These are phyloP conservation scores for Bettongia penicillata DNA, from an alignment of 2,113 vertebrate genomes.

Conservation along the genomic window DNA sequence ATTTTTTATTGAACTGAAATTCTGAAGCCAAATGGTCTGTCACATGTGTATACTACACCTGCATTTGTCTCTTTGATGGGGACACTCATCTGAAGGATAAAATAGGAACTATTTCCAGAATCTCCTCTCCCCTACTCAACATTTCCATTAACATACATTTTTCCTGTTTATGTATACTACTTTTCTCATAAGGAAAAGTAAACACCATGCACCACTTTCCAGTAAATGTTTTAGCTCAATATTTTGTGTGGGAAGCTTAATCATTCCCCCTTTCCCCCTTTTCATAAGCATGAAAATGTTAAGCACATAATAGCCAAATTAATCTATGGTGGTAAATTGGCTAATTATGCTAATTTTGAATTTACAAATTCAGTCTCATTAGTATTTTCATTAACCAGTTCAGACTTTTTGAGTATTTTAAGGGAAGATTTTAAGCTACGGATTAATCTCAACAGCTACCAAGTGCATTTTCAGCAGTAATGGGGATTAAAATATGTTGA, in stretches of 20 bases:
- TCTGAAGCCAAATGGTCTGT: neutral
- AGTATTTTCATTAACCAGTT: slow-evolving; percentile 51
- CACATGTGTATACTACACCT: neutral
- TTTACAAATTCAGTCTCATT: slow-evolving; percentile 44
- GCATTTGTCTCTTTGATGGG: neutral
- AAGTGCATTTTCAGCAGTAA: neutral
- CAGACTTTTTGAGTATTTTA: slow-evolving; percentile 41
- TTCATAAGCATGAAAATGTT: slow-evolving; percentile 44
- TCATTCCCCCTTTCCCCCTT: slow-evolving; percentile 34
- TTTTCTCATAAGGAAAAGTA: slow-evolving; percentile 28
- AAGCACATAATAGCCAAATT: slow-evolving; percentile 44
- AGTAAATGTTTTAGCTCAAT: neutral
- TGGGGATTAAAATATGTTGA: neutral
- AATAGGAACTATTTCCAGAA: neutral
- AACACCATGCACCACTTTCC: neutral
- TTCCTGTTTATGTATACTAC: neutral
- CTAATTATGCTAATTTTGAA: slow-evolving; percentile 64
- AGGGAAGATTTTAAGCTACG: slow-evolving; percentile 43
- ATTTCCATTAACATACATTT: neutral
- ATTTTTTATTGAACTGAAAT: neutral
- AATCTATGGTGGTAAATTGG: slow-evolving; percentile 36
- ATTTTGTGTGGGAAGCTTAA: slow-evolving; percentile 57
- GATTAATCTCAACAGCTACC: slow-evolving; percentile 51
- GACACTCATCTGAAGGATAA: no score
- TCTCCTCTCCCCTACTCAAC: neutral